Evolutionary conservation across 92 coral and sea anemone genomes (phyloP).

Genomic region (Siderastrea siderea): DNA sequence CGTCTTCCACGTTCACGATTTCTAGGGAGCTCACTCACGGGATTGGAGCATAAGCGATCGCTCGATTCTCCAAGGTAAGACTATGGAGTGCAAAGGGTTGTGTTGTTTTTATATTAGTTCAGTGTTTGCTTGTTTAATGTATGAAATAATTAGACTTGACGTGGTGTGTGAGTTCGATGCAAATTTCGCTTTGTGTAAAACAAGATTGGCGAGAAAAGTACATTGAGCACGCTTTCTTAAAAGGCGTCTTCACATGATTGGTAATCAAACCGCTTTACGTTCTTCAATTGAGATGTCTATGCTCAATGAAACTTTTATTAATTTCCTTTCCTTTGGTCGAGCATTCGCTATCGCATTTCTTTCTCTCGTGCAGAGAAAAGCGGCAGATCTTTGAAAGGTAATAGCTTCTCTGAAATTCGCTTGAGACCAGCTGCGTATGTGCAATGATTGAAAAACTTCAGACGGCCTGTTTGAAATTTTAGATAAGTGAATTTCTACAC

Average conservation of each 20-base stretch:
- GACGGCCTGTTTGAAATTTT: constrained; percentile 53
- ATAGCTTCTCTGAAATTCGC: constrained; percentile 57
- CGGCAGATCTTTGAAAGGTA: constrained; percentile 79
- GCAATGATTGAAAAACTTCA: constrained; percentile 69
- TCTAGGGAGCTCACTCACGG: constrained; percentile 49
- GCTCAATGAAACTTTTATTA: constrained; percentile 16
- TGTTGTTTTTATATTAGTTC: constrained; percentile 95
- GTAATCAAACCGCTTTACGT: constrained; percentile 16
- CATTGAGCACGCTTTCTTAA: constrained; percentile 8
- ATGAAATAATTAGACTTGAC: constrained; percentile 98
- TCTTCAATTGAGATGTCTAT: constrained; percentile 18
- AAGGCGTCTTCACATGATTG: not conserved
- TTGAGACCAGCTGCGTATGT: constrained; percentile 58
- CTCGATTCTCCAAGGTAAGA: constrained; percentile 81
- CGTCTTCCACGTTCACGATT: constrained; percentile 56
- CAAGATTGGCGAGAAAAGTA: constrained; percentile 28
- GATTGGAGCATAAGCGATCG: constrained; percentile 72
- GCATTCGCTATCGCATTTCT: constrained; percentile 53
- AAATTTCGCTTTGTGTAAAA: constrained; percentile 67
- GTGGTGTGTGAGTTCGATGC: constrained; percentile 70
- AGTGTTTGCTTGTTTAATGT: constrained; percentile 93
- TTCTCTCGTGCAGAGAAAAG: constrained; percentile 47
- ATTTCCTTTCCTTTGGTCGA: constrained; percentile 35
- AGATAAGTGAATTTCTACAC: constrained; percentile 17
- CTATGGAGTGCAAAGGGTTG: constrained; percentile 67